These are phyloP conservation scores for Actinopyga echinites DNA, from an alignment of 53 echinoderm and acorn worm genomes.

Conservation along the genomic window DNA sequence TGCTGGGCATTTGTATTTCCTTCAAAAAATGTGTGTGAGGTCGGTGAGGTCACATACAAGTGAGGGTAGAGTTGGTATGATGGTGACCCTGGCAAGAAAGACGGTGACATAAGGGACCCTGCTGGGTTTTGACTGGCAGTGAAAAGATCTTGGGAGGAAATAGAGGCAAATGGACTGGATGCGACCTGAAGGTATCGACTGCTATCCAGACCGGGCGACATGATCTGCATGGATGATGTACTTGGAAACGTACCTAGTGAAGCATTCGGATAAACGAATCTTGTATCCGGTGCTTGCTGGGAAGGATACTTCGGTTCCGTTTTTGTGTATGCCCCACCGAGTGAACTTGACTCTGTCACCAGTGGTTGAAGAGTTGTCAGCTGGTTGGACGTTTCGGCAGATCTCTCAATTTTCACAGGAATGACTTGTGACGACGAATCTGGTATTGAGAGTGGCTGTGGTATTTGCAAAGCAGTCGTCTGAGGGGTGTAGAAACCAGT, in stretches of 20 bases:
- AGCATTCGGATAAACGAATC: conserved; percentile 77
- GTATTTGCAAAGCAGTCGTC: conserved; percentile 23
- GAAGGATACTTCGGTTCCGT: conserved; percentile 12
- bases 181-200: conserved; percentile 76
- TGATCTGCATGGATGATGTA: conserved; percentile 61
- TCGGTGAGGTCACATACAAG: conserved; percentile 89
- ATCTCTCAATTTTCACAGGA: conserved; percentile 60
- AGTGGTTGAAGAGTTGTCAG: conserved; percentile 58
- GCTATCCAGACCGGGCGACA: conserved; percentile 67
- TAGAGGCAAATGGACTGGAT: conserved; percentile 70
- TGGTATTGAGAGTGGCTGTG: conserved; percentile 40
- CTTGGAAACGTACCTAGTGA: conserved; percentile 47
- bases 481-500: conserved; percentile 23
- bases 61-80: conserved; percentile 92
- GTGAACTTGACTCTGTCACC: conserved; percentile 54
- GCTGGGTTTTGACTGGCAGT: conserved; percentile 50
- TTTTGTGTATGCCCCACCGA: conserved; percentile 21
- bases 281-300: conserved; percentile 48
- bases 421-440: conserved; percentile 38
- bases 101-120: conserved; percentile 78
- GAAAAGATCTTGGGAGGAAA: conserved; percentile 73
- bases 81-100: conserved; percentile 84
- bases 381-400: conserved; percentile 50
- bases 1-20: conserved; percentile 50
- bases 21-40: conserved; percentile 67